A percentile compares a stretch with the other conserved stretches of the same genome.
phyloP scores from a whole-genome alignment of 2,113 vertebrate species.

The Grammomys dolichurus region DNA sequence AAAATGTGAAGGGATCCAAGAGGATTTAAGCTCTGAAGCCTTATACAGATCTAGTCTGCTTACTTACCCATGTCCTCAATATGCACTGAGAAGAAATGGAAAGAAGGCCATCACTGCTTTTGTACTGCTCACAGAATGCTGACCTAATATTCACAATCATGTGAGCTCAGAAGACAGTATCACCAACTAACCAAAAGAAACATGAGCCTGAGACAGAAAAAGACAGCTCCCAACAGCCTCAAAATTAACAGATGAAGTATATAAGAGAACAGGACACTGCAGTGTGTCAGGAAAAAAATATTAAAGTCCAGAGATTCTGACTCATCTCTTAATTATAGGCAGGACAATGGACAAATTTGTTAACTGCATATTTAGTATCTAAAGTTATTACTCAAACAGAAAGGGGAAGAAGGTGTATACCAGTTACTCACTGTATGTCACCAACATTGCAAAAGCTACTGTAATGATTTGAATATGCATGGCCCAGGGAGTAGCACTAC shows the following conservation, averaged over 20 bases:
- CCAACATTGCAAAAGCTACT: background rate
- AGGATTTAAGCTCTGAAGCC: accelerated
- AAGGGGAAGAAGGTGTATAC: background rate
- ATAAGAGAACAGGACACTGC: background rate
- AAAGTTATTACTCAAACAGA: background rate
- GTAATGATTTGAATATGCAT: too few species aligned
- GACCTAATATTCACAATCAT: background rate
- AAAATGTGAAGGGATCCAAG: background rate
- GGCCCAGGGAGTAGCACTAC: too few species aligned
- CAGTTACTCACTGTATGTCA: constrained; percentile 61
- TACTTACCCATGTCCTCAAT: background rate
- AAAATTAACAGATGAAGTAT: background rate
- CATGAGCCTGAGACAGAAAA: background rate
- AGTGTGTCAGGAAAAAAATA: background rate
- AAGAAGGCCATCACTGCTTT: background rate
- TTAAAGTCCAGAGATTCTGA: background rate
- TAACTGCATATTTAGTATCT: background rate
- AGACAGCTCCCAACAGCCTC: background rate
- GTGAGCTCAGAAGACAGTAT: background rate
- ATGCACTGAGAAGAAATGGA: background rate
- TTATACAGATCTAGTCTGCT: background rate
- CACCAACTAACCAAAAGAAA: background rate
- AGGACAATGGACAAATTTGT: background rate
- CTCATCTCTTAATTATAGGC: background rate
- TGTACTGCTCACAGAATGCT: background rate